Conservation (phyloP, 2,113 vertebrate genomes). For the Dicentrarchus labrax region DNA sequence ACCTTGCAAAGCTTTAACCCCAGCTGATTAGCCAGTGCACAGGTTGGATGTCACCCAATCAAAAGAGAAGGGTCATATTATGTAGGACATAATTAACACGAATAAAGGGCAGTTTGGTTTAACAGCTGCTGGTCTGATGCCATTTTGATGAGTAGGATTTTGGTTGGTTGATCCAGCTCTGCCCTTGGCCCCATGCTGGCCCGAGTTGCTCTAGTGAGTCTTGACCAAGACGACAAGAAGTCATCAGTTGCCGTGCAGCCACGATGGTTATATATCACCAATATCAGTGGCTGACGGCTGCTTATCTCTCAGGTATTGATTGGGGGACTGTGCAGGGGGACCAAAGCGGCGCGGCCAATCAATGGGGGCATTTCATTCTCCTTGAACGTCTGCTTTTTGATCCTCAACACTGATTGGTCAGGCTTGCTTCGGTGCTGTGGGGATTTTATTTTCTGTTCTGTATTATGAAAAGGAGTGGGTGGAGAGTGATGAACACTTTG, state of each 20-base stretch:
- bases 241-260: constrained; percentile 48
- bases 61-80: constrained; percentile 18
- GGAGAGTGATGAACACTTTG: constrained; percentile 73
- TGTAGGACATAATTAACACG: neutral
- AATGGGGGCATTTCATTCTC: constrained; percentile 80
- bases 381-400: constrained; percentile 77
- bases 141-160: neutral
- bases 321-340: constrained; percentile 42
- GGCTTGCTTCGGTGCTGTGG: constrained; percentile 14
- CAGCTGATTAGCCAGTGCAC: constrained; percentile 23
- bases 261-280: constrained; percentile 65
- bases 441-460: constrained; percentile 34
- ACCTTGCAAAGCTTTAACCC: constrained; percentile 38
- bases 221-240: constrained; percentile 50
- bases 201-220: constrained; percentile 27
- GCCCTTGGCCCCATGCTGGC: constrained; percentile 11
- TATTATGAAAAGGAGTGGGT: constrained; percentile 64
- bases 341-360: constrained; percentile 68
- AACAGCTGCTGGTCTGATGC: neutral
- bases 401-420: constrained; percentile 65
- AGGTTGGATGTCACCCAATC: constrained; percentile 32
- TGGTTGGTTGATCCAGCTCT: neutral
- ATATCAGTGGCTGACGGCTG: constrained; percentile 74
- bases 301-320: constrained; percentile 81
- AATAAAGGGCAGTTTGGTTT: neutral